Conservation (phyloP, 2,888 invertebrate genomes). For the Monoplex corrugatus region DNA sequence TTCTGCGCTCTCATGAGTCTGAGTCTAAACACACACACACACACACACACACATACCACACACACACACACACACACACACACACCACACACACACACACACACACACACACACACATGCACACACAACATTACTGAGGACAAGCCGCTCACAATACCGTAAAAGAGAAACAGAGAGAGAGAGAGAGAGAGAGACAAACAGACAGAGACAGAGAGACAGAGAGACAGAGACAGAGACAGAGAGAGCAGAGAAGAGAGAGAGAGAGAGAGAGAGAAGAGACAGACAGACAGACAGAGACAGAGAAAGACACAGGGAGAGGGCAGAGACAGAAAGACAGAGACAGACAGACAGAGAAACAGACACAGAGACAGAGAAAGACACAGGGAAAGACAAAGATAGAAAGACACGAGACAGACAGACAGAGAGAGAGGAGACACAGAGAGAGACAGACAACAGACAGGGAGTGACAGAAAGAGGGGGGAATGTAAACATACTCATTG, state of each 20-base stretch:
- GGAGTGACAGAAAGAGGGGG: background rate
- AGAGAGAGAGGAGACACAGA: background rate
- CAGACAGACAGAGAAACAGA: background rate
- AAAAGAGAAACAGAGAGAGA: no score
- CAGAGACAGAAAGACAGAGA: background rate
- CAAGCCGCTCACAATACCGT: no score
- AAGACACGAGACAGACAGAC: background rate
- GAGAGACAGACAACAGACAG: background rate
- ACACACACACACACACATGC: no score
- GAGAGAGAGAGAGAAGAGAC: background rate
- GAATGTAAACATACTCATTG: slow-evolving; percentile 70
- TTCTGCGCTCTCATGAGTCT: no score
- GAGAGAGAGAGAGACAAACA: background rate
- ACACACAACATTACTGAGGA: no score
- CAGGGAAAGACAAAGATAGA: background rate
- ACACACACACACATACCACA: no score
- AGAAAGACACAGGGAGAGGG: background rate
- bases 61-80: no score
- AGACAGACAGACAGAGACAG: slow-evolving; percentile 31
- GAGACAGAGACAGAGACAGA: slow-evolving; percentile 12
- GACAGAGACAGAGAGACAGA: slow-evolving; percentile 24
- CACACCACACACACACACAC: no score
- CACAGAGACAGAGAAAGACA: background rate
- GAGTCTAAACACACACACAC: no score
- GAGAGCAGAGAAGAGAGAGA: background rate